A percentile compares a stretch with the other conserved stretches of the same genome.
phyloP scores from a whole-genome alignment of 2,888 invertebrate species.

The Glaucopsyche alexis region DNA sequence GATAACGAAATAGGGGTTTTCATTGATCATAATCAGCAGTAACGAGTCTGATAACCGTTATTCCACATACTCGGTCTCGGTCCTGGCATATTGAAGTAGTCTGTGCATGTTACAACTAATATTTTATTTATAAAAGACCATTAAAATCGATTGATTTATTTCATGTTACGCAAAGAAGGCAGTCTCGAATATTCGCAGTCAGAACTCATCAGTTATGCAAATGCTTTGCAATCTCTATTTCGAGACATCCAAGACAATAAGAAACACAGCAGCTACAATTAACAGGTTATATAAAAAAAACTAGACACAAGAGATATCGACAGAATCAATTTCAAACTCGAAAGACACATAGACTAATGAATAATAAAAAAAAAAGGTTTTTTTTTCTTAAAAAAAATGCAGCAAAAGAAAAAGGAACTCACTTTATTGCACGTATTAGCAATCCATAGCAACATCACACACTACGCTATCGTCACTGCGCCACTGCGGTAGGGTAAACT shows the following conservation, averaged over 20 bases:
- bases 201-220: background rate
- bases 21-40: slow-evolving; percentile 33
- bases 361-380: background rate
- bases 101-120: no score
- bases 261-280: background rate
- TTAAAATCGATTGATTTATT: no score
- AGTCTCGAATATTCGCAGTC: no score
- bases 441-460: slow-evolving; percentile 13
- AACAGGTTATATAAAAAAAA: slow-evolving; percentile 35
- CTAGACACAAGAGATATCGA: no score
- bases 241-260: background rate
- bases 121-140: no score
- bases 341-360: background rate
- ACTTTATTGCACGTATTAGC: slow-evolving; percentile 1
- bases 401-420: background rate
- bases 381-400: background rate
- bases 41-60: background rate
- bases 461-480: slow-evolving; percentile 58
- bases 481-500: slow-evolving; percentile 39
- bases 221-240: background rate
- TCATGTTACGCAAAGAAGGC: no score
- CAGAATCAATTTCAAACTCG: background rate
- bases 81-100: no score
- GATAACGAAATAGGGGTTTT: background rate
- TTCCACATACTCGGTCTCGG: no score